Evolutionary conservation across 2,113 vertebrate species (phyloP), one percentile per base, ranked within the genome.

Genomic region (Mionectes macconnelli): DNA sequence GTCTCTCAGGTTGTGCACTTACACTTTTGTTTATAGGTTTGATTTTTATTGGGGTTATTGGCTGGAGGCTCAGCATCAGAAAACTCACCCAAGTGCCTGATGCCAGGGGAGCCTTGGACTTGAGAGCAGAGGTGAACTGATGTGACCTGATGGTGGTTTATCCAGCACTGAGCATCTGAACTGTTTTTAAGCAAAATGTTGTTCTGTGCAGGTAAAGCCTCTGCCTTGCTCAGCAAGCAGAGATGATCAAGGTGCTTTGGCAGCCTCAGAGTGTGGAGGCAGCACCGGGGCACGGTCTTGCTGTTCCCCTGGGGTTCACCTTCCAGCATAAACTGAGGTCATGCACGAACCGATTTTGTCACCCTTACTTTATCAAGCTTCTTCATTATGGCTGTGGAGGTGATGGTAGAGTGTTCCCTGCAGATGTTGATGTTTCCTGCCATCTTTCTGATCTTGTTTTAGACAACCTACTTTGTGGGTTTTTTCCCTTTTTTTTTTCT

Each of bases 221-320:
- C 13, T 3, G 22, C 3, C 30, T 13, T 50, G 8, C 37, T 56
- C 28, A 4, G 59, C 1, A 0, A 5, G 31, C 31, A 8, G 64
- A 21, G 59, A 2, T 28, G 57, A 2, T 11, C 8, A 1, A 0
- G 0, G 55, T n/a, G 56, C 50, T 40, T 57, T 9, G 5, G 37
- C 17, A 40, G 44, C 33, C 12, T 72, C 18, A 4, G 42, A 39
- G 37, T 10, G 15, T 59, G 17, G 37, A 72, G 8, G 21, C 56
- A 59, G 17, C 27, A 12, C 23, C 0, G 0, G 9, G 14, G 9
- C 6, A 1, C 10, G 24, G 22, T 17, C 74, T 27, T 1, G 0
- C 24, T 4, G 0, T 50, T 70, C 28, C 40, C 15, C 24, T n/a
- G 47, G 74, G 30, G 14, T 27, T 76, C 40, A 9, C 56, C 75